Percentiles rank a stretch among this genome's conserved stretches.
These are phyloP conservation scores for Etheostoma perlongum DNA, from an alignment of 2,797 vertebrate genomes.

Conservation along the genomic window DNA sequence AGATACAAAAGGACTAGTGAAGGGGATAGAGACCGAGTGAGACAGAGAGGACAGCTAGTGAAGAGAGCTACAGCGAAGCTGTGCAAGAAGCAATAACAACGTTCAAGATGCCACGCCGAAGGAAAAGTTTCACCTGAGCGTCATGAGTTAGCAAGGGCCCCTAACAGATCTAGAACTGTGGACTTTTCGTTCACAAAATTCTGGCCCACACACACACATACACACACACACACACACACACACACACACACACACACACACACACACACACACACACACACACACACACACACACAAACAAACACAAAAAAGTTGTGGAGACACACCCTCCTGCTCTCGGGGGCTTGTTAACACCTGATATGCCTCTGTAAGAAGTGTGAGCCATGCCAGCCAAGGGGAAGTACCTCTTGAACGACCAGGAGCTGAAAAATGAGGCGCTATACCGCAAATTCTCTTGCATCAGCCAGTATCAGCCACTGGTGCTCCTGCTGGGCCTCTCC, in stretches of 20 bases:
- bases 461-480: conserved; percentile 93
- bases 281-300: neutral
- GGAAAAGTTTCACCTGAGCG: conserved; percentile 60
- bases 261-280: neutral
- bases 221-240: neutral
- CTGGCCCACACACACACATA: neutral
- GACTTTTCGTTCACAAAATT: conserved; percentile 26
- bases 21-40: conserved; percentile 43
- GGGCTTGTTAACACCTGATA: conserved; percentile 52
- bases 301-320: conserved; percentile 37
- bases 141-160: conserved; percentile 56
- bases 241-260: neutral
- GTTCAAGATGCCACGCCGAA: conserved; percentile 63
- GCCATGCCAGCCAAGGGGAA: conserved; percentile 96
- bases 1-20: conserved; percentile 62
- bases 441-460: conserved; percentile 94
- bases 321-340: conserved; percentile 28
- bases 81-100: conserved; percentile 38
- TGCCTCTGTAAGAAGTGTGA: conserved; percentile 57
- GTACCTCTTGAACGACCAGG: conserved; percentile 93
- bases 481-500: conserved; percentile 90
- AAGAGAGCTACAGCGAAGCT: conserved; percentile 33
- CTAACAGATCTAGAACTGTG: conserved; percentile 46
- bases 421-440: conserved; percentile 88
- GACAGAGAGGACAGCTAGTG: conserved; percentile 24